Base-by-base conservation (phyloP, 2,113 vertebrate genomes). In the Aix galericulata region DNA sequence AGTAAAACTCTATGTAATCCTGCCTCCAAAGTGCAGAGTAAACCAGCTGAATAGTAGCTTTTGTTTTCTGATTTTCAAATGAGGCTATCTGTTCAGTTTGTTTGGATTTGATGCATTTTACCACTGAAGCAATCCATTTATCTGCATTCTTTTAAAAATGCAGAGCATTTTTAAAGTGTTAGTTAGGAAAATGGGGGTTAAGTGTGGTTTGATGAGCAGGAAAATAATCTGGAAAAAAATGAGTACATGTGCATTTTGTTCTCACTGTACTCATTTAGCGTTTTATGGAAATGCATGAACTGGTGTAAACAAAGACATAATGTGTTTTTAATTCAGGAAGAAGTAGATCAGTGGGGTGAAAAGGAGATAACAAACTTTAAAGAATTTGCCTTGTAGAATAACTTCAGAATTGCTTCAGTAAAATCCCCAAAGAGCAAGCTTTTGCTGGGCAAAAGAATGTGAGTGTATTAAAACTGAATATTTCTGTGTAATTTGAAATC, bases 381-480 rank as follows among this genome's bases (percentile, higher is more conserved):
- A 93, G 48, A 93, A 94, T 86, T 94, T 93, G 13, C 36, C 40
- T 83, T 27, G 13, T 83, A 48, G 78, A 91, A 75, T 95, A 92
- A 96, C 76, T 89, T 92, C 64, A 74, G 72, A 86, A 86, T 93
- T 90, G 82, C 46, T 97, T 86, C 55, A 94, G 32, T 91, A 89
- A 95, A 97, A 95, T 96, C 82, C 72, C 13, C 2, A 67, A 76
- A 89, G 91, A 89, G 83, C 64, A 91, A 77, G 78, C n/a, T 96
- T 97, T 95, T 96, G 32, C 91, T 94, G 92, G 67, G 90, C 1
- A 13, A 77, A 96, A 94, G 68, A 94, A 90, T 93, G 55, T 64
- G 90, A 93, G 84, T 97, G 17, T 92, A 93, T 95, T 94, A 94
- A 96, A 96, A 95, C 84, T 82, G 69, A 97, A 74, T 94, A 88